Evolutionary conservation across 2,888 invertebrate species (phyloP), one percentile per base, ranked within the genome.

Genomic region (Pharmacophagus antenor): DNA sequence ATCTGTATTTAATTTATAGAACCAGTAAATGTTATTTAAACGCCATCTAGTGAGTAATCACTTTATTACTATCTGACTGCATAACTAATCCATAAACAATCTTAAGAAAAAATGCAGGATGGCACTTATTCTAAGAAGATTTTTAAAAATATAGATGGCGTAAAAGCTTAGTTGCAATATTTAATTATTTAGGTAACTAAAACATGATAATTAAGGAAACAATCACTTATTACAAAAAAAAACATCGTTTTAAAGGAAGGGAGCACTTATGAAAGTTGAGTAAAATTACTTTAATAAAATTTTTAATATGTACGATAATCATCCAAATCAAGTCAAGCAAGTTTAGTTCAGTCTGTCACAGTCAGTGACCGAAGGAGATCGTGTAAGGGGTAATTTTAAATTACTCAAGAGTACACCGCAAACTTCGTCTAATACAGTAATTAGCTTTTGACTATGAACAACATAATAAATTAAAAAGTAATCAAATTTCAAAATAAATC

Each of bases 301-400:
- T 42, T 42, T 42, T 37, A 57, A 18, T 46, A 59, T 56, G 53
- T 56, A 61, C 60, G 63, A 64, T 61, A 68, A 68, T 70, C 67
- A 68, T 70, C 65, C 60, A 58, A 63, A 65, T 63, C 49, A 73
- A 76, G 73, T 73, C 67, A 66, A 70, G 63, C 67, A 63, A 70
- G 65, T 69, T 69, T 70, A 62, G 64, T 65, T 67, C 61, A 67
- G 67, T 67, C 63, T 65, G 65, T 72, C 65, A 69, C 70, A 71
- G 72, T 81, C 78, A 75, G 74, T 78, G 76, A 74, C 73, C 71
- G 77, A 73, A 68, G 64, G 67, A 64, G 68, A 67, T 72, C 68
- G 72, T 63, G 67, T 67, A 62, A 65, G 72, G 70, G 69, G 70
- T 64, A 68, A 67, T 65, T 67, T 63, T 62, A 68, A 58, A 63